Percentiles rank a stretch among this genome's conserved stretches.
phyloP scores from a whole-genome alignment of 2,797 vertebrate genomes.

The Sebastes minor region DNA sequence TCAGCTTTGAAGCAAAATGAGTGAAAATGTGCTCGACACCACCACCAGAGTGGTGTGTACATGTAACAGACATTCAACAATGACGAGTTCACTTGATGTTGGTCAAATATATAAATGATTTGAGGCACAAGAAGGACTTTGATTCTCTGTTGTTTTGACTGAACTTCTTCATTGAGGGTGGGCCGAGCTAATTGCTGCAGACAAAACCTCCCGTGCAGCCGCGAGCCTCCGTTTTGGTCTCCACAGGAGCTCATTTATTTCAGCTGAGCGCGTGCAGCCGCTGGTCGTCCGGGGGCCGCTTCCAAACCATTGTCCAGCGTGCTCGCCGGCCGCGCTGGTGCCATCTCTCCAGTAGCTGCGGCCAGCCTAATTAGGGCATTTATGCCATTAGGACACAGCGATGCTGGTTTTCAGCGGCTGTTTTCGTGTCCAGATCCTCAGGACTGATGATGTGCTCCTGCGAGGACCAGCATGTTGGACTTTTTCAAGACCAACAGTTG shows the following conservation, averaged over 20 bases:
- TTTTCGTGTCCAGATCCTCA: not conserved
- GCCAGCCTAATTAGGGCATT: slow-evolving; percentile 54
- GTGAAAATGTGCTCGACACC: not conserved
- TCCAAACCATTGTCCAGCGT: slow-evolving; percentile 42
- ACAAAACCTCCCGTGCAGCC: slow-evolving; percentile 48
- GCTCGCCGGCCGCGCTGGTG: not conserved
- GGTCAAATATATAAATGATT: not conserved
- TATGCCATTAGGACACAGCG: slow-evolving; percentile 54
- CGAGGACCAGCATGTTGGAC: not conserved
- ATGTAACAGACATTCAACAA: not conserved
- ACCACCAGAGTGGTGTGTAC: not conserved
- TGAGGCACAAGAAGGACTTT: too few relatives aligned
- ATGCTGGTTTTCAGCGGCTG: slow-evolving; percentile 17
- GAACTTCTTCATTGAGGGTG: not conserved
- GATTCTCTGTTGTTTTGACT: too few relatives aligned
- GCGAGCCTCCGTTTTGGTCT: slow-evolving; percentile 41
- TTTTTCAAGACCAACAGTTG: slow-evolving; percentile 1
- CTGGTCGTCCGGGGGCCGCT: slow-evolving; percentile 14
- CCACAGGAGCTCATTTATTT: slow-evolving; percentile 52
- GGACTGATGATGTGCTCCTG: slow-evolving; percentile 16
- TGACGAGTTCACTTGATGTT: not conserved
- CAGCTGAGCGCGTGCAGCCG: slow-evolving; percentile 31
- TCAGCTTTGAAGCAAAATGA: not conserved
- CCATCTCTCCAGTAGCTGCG: slow-evolving; percentile 16
- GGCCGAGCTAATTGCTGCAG: slow-evolving; percentile 58